Evolutionary conservation across 2,797 vertebrate species (phyloP).

Genomic region (Phoxinus dragarum): DNA sequence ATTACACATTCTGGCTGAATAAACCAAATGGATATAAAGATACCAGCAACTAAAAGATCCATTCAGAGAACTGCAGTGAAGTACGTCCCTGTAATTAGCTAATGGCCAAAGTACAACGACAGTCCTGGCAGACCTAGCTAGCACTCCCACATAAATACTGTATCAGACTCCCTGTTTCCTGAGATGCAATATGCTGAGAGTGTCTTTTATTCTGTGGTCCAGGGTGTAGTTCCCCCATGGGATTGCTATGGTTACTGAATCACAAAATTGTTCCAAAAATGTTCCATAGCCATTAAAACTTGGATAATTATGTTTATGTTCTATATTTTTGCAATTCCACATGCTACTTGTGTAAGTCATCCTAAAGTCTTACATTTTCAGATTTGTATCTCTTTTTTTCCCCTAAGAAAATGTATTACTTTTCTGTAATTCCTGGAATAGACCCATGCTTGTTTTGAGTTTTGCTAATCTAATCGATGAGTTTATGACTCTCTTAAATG

Average conservation of each 20-base stretch:
- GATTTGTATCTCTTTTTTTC: not conserved
- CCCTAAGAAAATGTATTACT: not conserved
- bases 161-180: constrained; percentile 46
- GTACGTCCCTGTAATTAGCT: constrained; percentile 53
- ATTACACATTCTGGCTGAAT: constrained; percentile 67
- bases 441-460: constrained; percentile 45
- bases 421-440: constrained; percentile 52
- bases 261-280: constrained; percentile 29
- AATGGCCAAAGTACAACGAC: constrained; percentile 50
- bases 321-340: not conserved
- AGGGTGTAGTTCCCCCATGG: constrained; percentile 50
- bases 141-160: constrained; percentile 40
- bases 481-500: constrained; percentile 62
- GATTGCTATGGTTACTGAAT: constrained; percentile 19
- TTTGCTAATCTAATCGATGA: constrained; percentile 62
- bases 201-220: constrained; percentile 38
- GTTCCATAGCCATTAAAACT: constrained; percentile 16
- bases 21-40: constrained; percentile 56
- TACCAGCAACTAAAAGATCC: constrained; percentile 62
- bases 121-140: constrained; percentile 51
- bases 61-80: constrained; percentile 60
- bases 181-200: constrained; percentile 39
- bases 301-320: not conserved
- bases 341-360: not conserved
- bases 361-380: constrained; percentile 2